These are phyloP conservation scores for Limnothrissa miodon DNA, from an alignment of 2,113 vertebrate species.

Conservation along the genomic window DNA sequence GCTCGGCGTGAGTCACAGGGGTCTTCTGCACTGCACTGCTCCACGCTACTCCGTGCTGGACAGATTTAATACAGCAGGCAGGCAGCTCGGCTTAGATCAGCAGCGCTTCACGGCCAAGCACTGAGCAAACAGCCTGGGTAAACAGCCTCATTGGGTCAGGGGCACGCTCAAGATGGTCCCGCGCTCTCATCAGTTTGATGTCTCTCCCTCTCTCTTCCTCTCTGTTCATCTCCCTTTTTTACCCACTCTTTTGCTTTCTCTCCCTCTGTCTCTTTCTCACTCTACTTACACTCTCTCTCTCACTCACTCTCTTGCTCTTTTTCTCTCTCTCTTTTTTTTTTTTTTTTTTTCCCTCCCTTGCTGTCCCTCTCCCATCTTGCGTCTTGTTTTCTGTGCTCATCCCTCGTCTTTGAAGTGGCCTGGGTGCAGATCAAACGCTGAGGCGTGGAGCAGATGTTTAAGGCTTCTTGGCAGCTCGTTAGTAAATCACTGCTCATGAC, in stretches of 20 bases:
- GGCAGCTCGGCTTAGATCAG: background rate
- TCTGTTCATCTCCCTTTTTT: background rate
- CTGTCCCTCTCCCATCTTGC: background rate
- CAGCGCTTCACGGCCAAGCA: background rate
- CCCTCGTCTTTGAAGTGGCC: constrained; percentile 27
- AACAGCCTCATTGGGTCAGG: background rate
- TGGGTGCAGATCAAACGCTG: constrained; percentile 11
- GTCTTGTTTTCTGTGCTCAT: constrained; percentile 16
- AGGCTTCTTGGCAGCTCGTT: constrained; percentile 6
- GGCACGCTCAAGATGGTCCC: background rate
- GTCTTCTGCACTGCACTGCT: background rate
- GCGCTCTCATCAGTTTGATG: background rate
- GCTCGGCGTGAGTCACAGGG: constrained; percentile 28
- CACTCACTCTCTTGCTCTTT: background rate
- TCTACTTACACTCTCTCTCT: background rate
- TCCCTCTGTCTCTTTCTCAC: background rate
- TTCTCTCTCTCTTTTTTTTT: background rate
- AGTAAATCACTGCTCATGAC: background rate
- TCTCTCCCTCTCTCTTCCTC: background rate
- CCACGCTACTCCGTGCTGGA: background rate
- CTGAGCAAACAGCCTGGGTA: background rate
- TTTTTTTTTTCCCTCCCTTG: background rate
- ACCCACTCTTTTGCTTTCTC: background rate
- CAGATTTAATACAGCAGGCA: background rate
- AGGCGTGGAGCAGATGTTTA: constrained; percentile 20